Evolutionary conservation across 2,113 vertebrate genomes (phyloP).

Genomic region (Aptenodytes forsteri): DNA sequence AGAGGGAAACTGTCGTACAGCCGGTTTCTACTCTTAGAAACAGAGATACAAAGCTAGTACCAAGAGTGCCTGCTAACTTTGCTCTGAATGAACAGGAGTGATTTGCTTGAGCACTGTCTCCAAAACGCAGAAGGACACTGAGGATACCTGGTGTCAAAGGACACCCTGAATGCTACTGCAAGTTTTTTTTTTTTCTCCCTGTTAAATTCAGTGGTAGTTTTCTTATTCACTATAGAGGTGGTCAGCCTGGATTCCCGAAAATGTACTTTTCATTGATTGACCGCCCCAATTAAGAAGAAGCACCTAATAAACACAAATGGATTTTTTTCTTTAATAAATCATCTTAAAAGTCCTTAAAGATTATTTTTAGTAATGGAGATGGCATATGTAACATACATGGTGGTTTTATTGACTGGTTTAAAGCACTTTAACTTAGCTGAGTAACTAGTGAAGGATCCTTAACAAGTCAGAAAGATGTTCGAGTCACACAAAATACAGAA

Average conservation of each 20-base stretch:
- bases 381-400: too few relatives aligned
- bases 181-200: too few relatives aligned
- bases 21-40: neutral
- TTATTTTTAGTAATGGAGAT: neutral
- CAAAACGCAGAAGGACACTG: fast-evolving
- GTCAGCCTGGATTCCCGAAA: neutral
- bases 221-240: neutral
- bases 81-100: neutral
- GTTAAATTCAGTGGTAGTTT: neutral
- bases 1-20: neutral
- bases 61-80: neutral
- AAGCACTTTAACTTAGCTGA: neutral
- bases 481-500: neutral
- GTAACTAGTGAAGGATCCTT: neutral
- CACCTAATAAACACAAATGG: neutral
- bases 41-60: neutral
- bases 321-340: neutral
- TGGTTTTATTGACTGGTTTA: neutral
- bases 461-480: neutral
- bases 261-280: neutral
- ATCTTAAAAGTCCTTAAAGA: neutral
- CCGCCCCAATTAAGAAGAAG: neutral
- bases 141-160: neutral
- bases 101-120: neutral
- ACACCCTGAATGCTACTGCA: neutral